phyloP scores from a whole-genome alignment of 2,888 invertebrate species.

The Atethmia centrago region DNA sequence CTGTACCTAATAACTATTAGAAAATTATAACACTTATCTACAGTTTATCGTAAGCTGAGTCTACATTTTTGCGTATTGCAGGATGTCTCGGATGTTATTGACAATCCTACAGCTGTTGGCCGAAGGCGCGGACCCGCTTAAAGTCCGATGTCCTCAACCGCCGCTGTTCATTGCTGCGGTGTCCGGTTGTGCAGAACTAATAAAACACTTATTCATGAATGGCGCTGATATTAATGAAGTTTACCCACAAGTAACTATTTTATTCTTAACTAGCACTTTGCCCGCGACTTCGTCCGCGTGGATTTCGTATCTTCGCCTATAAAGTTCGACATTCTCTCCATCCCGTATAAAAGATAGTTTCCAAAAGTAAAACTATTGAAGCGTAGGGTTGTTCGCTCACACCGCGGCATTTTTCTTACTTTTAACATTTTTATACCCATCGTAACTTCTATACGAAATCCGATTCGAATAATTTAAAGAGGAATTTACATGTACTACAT shows the following conservation, averaged over 20 bases:
- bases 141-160: slow-evolving; percentile 80
- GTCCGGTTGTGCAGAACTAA: slow-evolving; percentile 73
- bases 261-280: background rate
- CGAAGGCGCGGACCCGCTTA: slow-evolving; percentile 80
- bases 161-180: slow-evolving; percentile 77
- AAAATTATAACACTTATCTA: background rate
- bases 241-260: slow-evolving; percentile 73
- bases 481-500: too few relatives aligned
- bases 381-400: too few relatives aligned
- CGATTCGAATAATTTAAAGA: too few relatives aligned
- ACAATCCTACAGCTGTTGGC: slow-evolving; percentile 78
- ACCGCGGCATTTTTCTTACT: too few relatives aligned
- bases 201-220: slow-evolving; percentile 72
- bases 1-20: too few relatives aligned
- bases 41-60: background rate
- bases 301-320: too few relatives aligned
- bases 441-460: too few relatives aligned
- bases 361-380: too few relatives aligned
- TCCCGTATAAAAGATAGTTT: too few relatives aligned
- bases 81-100: slow-evolving; percentile 74
- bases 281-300: too few relatives aligned
- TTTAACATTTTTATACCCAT: too few relatives aligned
- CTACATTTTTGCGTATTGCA: slow-evolving; percentile 60
- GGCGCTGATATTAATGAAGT: slow-evolving; percentile 82
- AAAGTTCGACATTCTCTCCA: too few relatives aligned